Evolutionary conservation across 2,888 invertebrate species (phyloP).

Genomic region (Lasioglossum oenotherae): DNA sequence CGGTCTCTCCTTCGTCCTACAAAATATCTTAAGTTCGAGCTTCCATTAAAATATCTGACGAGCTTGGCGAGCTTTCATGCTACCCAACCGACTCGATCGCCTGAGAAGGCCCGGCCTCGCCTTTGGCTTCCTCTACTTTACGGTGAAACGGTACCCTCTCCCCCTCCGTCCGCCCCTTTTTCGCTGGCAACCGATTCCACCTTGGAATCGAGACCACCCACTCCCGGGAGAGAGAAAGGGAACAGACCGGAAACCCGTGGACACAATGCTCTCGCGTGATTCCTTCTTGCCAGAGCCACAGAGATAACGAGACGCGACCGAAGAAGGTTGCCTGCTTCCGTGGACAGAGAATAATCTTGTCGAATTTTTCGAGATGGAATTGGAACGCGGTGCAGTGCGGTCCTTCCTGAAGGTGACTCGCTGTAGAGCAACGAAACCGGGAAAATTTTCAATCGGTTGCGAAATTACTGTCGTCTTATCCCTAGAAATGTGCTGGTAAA

Average conservation of each 20-base stretch:
- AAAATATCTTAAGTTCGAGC: slow-evolving; percentile 83
- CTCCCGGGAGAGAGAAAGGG: slow-evolving; percentile 20
- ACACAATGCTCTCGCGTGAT: slow-evolving; percentile 23
- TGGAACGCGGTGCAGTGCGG: neutral
- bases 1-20: slow-evolving; percentile 56
- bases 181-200: slow-evolving; percentile 12
- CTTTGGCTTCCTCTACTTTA: slow-evolving; percentile 7
- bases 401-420: neutral
- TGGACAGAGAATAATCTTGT: neutral
- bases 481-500: neutral
- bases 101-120: neutral
- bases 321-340: slow-evolving; percentile 12
- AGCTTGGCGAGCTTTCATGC: slow-evolving; percentile 66
- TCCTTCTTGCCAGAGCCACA: neutral
- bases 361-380: neutral
- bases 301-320: slow-evolving; percentile 21
- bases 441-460: neutral
- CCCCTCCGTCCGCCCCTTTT: neutral
- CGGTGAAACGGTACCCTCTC: neutral
- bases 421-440: neutral
- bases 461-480: neutral
- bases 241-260: slow-evolving; percentile 29
- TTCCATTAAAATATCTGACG: slow-evolving; percentile 83
- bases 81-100: slow-evolving; percentile 28
- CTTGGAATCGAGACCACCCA: slow-evolving; percentile 41